Base-by-base conservation (phyloP, 2,113 vertebrate genomes). In the Lepus americanus region DNA sequence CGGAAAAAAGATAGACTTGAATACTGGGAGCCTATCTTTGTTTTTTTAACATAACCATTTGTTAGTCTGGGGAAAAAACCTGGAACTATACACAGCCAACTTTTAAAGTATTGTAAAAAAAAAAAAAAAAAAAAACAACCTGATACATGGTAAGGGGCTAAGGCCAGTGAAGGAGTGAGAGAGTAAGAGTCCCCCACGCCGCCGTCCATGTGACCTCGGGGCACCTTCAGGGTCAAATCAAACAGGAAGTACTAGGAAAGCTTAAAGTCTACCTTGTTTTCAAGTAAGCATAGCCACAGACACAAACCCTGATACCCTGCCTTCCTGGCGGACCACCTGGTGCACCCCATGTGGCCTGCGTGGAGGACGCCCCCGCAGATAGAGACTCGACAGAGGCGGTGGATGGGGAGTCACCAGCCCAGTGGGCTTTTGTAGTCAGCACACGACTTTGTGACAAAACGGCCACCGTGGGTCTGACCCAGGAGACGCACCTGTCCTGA, bases 31-130 rank as follows among this genome's bases (percentile, higher is more conserved):
- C 67, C n/a, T 87, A 49, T 81, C 77, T 90, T 74, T 90, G 33
- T 88, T 82, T 93, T 93, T 88, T 81, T 70, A 90, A 90, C 90
- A 81, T 78, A 93, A 72, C 66, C 67, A 89, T 67, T 89, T 95
- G 63, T 93, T 90, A 87, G 69, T 44, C 59, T 83, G 87, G 22
- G 36, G 51, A 5, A 61, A 85, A 94, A 88, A 49, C 27, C 49
- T 88, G 70, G 79, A 90, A 94, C 33, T 20, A 31, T 39, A 63
- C 67, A 49, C 11, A 81, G 79, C 69, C 36, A 94, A 88, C 64
- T 81, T 88, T 88, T 51, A 77, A 89, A 82, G 33, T 51, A 73
- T 14, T 73, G 9, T 63, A 72, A 86, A 96, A 82, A 39, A 7
- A 44, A 44, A 44, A 44, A 7, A 44, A 44, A 44, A 7, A 44